Percentiles rank a stretch among this genome's conserved stretches.
phyloP scores from a whole-genome alignment of 2,797 vertebrate genomes.

The Lithobates sylvaticus region DNA sequence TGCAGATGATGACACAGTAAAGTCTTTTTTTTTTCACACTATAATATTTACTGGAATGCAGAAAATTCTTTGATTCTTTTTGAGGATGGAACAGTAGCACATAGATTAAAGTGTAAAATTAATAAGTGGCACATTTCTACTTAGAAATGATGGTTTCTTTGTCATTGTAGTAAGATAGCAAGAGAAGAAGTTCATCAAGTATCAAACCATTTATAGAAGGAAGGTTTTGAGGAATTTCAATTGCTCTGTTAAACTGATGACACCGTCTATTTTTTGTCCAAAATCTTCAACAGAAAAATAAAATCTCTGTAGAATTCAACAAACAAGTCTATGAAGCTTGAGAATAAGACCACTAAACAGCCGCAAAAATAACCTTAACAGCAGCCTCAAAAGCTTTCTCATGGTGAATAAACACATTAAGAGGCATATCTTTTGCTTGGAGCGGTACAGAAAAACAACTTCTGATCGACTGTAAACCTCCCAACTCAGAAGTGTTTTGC shows the following conservation, averaged over 20 bases:
- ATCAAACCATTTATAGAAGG: not conserved
- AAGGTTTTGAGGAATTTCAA: not conserved
- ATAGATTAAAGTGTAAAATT: no score
- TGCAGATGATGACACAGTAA: not conserved
- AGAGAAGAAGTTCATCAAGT: not conserved
- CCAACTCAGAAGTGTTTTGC: constrained; percentile 23
- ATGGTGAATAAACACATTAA: constrained; percentile 52
- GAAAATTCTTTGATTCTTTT: no score
- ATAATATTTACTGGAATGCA: not conserved
- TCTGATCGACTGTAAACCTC: constrained; percentile 45
- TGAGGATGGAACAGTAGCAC: no score
- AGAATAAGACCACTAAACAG: constrained; percentile 38
- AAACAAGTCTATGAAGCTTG: constrained; percentile 36
- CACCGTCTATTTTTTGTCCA: constrained; percentile 13
- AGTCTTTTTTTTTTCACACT: not conserved
- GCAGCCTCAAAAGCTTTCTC: constrained; percentile 37
- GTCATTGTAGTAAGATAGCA: not conserved
- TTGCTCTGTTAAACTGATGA: not conserved
- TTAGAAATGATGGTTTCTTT: not conserved
- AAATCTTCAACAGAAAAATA: constrained; percentile 18
- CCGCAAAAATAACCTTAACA: constrained; percentile 53
- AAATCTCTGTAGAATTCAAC: constrained; percentile 30
- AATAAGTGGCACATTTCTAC: not conserved
- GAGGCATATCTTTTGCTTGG: constrained; percentile 47
- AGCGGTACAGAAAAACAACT: constrained; percentile 36